These are phyloP conservation scores for Saguinus imperator DNA, from an alignment of 2,113 vertebrate genomes.

Conservation along the genomic window DNA sequence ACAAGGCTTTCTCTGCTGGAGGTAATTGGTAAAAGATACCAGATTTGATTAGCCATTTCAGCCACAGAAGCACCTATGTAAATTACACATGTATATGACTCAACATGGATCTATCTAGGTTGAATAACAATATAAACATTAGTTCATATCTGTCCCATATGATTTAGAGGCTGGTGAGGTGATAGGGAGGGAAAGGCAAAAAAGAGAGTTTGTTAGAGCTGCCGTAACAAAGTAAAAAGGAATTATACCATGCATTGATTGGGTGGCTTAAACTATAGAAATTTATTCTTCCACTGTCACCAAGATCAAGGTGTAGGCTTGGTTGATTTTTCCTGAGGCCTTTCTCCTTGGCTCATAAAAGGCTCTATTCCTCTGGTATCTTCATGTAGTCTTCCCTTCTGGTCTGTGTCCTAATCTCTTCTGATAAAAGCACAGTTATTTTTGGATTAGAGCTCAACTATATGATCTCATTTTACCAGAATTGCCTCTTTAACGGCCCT, in stretches of 20 bases:
- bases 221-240: neutral
- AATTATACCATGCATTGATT: no score
- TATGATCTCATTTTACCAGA: neutral
- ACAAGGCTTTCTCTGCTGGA: neutral
- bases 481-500: neutral
- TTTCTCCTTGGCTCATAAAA: neutral
- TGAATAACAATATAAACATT: neutral
- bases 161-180: neutral
- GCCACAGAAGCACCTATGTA: neutral
- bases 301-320: neutral
- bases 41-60: neutral
- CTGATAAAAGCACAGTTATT: neutral
- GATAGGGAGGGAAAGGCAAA: neutral
- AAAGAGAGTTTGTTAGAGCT: neutral
- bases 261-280: neutral
- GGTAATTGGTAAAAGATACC: neutral
- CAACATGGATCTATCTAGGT: neutral
- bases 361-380: neutral
- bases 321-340: neutral
- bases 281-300: neutral
- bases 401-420: neutral
- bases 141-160: neutral
- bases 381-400: neutral
- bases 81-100: neutral
- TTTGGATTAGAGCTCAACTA: neutral